These are phyloP conservation scores for Pseudonaja textilis DNA, from an alignment of 2,113 vertebrate genomes.

Conservation along the genomic window DNA sequence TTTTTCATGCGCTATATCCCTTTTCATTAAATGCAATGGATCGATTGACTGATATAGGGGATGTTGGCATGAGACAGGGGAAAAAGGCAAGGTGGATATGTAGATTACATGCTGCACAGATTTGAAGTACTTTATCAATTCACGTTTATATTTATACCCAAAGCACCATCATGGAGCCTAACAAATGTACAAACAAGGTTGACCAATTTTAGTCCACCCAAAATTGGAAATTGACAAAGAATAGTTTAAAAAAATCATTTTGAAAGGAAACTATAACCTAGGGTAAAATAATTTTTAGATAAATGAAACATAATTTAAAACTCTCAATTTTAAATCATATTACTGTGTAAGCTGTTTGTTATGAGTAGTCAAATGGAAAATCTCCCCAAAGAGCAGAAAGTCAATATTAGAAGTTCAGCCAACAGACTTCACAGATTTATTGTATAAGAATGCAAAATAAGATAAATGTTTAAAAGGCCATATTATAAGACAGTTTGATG, in stretches of 20 bases:
- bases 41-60: neutral
- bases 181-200: neutral
- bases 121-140: neutral
- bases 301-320: neutral
- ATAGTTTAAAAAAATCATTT: neutral
- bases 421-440: neutral
- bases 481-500: neutral
- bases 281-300: neutral
- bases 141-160: neutral
- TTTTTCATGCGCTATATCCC: neutral
- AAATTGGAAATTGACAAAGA: neutral
- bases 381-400: neutral
- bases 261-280: neutral
- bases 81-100: neutral
- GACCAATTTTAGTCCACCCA: neutral
- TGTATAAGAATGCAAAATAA: neutral
- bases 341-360: neutral
- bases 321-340: neutral
- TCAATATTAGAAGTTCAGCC: neutral
- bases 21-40: neutral
- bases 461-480: neutral
- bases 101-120: neutral
- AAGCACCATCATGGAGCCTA: neutral
- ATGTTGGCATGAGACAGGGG: neutral
- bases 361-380: neutral